Base-by-base conservation (phyloP, 37 sponge, comb jelly and placozoan species). In the Petrosia ficiformis region DNA sequence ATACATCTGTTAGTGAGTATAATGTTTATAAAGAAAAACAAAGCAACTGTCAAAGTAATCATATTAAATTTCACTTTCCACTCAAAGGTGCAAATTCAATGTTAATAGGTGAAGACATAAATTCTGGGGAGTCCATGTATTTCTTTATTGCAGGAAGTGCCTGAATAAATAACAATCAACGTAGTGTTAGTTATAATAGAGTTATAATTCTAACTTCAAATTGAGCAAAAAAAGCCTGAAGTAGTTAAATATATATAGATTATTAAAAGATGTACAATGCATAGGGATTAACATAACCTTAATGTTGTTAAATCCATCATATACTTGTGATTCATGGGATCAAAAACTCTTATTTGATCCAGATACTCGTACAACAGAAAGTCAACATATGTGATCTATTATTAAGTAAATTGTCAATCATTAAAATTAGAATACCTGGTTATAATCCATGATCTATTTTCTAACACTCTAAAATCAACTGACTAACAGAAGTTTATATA, bases 131-230 rank as follows among this genome's bases (percentile, higher is more conserved):
- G 22, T 65, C 40, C 84, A 85, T 73, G 76, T 95, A 95, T 14
- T 39, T 81, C 86, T 91, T 87, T 65, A 95, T 90, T 29, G 83
- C 73, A 64, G 92, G 95, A 2, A 95, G 78, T n/a, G 81, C 80
- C 88, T 94, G 70, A 28, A 57, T 22, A 36, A 3, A 26, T 48
- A 48, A 8, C 54, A 48, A 14, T 48, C 8, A 19, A 19, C 8
- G 14, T 48, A 2, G 66, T 31, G 26, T 42, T 31, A 66, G 40
- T 35, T 36, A 43, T 25, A 35, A n/a, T 28, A 40, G 42, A 1
- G 14, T 25, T 35, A n/a, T 22, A 39, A 54, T 36, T 42, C 24
- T 63, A 21, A 30, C 54, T 48, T 87, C 88, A 82, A 87, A 87
- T 0, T 84, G 78, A n/a, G 69, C 83, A 56, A 84, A 28, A 63